Evolutionary conservation across 2,888 invertebrate genomes (phyloP).

Genomic region (Achlya flavicornis): DNA sequence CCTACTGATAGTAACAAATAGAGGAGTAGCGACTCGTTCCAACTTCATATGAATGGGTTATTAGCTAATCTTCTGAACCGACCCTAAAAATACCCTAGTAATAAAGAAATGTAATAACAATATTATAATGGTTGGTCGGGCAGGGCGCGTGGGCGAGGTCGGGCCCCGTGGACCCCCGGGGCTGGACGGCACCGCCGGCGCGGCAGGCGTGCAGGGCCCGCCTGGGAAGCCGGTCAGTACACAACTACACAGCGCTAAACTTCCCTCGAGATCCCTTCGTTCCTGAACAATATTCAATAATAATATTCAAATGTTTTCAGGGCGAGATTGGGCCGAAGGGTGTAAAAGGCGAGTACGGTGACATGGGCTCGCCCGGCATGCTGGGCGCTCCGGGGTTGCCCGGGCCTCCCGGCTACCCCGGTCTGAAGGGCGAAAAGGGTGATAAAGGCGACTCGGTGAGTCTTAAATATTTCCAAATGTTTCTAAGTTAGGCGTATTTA

Average conservation of each 20-base stretch:
- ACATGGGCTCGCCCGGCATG: slow-evolving; percentile 96
- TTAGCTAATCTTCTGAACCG: no score
- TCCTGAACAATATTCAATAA: background rate
- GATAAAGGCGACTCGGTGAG: slow-evolving; percentile 97
- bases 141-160: slow-evolving; percentile 89
- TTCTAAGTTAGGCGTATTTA: background rate
- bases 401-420: slow-evolving; percentile 93
- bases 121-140: no score
- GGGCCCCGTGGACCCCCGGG: slow-evolving; percentile 91
- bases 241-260: no score
- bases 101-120: no score
- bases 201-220: slow-evolving; percentile 93
- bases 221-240: slow-evolving; percentile 90
- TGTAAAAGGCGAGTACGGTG: slow-evolving; percentile 94
- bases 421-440: slow-evolving; percentile 94
- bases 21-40: no score
- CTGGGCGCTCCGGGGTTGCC: slow-evolving; percentile 96
- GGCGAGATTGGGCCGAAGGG: slow-evolving; percentile 94
- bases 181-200: slow-evolving; percentile 89
- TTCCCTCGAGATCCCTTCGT: background rate
- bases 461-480: slow-evolving; percentile 30
- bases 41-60: no score
- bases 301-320: slow-evolving; percentile 53
- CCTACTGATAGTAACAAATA: no score
- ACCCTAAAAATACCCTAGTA: no score